Conservation (phyloP, 2,888 invertebrate species). For the Branchinecta sandiegonensis region DNA sequence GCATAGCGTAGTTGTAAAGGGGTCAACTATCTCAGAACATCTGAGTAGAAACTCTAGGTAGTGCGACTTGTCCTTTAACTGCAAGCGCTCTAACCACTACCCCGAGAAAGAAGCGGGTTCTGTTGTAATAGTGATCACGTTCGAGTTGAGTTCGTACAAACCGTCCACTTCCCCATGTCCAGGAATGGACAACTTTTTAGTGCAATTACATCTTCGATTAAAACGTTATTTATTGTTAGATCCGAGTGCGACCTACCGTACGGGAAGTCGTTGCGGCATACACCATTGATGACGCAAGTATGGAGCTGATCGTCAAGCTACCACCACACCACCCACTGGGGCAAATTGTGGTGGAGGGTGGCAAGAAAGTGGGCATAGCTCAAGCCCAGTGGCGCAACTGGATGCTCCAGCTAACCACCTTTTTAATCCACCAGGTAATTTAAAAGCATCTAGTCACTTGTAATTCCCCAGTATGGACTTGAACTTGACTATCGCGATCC, state of each 20-base stretch:
- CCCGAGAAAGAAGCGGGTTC: too few relatives aligned
- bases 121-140: too few relatives aligned
- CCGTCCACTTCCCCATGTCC: too few relatives aligned
- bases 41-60: too few relatives aligned
- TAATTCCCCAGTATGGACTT: background rate
- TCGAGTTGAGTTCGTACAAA: too few relatives aligned
- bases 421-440: slow-evolving; percentile 66
- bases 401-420: slow-evolving; percentile 66
- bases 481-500: too few relatives aligned
- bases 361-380: slow-evolving; percentile 50
- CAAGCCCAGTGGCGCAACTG: slow-evolving; percentile 55
- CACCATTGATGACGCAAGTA: slow-evolving; percentile 60
- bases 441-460: background rate
- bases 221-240: slow-evolving; percentile 31
- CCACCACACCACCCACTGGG: slow-evolving; percentile 72
- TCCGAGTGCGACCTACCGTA: slow-evolving; percentile 52
- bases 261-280: slow-evolving; percentile 68
- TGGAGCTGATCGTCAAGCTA: slow-evolving; percentile 62
- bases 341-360: slow-evolving; percentile 51
- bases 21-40: too few relatives aligned
- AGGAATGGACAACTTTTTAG: too few relatives aligned
- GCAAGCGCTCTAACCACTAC: too few relatives aligned
- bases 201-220: background rate
- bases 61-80: too few relatives aligned
- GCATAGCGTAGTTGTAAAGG: too few relatives aligned